Conservation (phyloP, 2,888 invertebrate genomes). For the Podotricha telesiphe region DNA sequence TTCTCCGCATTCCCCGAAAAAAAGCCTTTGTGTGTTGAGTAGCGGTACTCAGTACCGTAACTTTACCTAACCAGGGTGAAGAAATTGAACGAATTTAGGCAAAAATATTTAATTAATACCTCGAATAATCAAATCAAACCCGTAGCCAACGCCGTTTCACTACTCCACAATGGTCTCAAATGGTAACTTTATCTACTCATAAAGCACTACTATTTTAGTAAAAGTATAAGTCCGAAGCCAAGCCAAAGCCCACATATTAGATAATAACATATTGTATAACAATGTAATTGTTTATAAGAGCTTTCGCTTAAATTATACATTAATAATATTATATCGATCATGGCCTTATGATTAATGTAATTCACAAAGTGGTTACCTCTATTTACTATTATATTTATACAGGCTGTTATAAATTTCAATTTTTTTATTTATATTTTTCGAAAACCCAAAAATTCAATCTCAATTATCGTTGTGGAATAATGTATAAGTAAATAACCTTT, state of each 20-base stretch:
- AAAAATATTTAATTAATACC: no score
- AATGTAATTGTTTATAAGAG: slow-evolving; percentile 39
- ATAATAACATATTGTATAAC: slow-evolving; percentile 28
- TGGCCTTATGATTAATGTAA: slow-evolving; percentile 61
- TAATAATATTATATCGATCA: slow-evolving; percentile 50
- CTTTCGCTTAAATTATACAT: slow-evolving; percentile 48
- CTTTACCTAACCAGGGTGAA: no score
- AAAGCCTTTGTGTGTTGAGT: no score
- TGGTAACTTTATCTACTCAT: background rate
- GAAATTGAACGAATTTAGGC: no score
- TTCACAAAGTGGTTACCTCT: slow-evolving; percentile 49
- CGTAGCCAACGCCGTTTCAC: no score
- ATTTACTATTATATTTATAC: slow-evolving; percentile 43
- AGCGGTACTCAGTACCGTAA: no score
- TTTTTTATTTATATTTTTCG: background rate
- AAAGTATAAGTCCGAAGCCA: background rate
- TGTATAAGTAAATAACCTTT: no score
- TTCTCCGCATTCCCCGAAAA: no score
- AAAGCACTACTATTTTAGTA: background rate
- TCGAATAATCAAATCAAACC: no score
- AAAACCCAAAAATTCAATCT: no score
- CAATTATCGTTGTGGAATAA: no score
- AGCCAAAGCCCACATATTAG: slow-evolving; percentile 36
- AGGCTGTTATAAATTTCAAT: slow-evolving; percentile 43
- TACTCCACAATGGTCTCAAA: no score